Conservation (phyloP, 1,140 invertebrate species). For the Antheraea pernyi region DNA sequence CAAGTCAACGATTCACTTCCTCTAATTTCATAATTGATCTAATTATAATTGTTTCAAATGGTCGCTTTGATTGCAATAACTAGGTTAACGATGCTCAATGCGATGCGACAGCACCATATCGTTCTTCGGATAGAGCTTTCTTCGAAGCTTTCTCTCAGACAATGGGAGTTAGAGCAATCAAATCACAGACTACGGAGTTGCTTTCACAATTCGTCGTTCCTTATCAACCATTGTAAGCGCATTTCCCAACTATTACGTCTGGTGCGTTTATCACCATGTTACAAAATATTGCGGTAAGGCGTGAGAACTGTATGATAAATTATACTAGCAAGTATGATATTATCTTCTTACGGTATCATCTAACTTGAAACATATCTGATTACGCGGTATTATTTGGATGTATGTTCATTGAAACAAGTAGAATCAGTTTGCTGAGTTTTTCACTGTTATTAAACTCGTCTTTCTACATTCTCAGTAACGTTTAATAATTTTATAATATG, state of each 20-base stretch:
- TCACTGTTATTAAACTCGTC: background rate
- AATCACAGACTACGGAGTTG: background rate
- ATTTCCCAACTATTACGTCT: constrained; percentile 7
- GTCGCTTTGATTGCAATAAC: background rate
- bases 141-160: constrained; percentile 13
- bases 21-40: background rate
- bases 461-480: too few relatives aligned
- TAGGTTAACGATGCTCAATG: constrained; percentile 3
- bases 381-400: background rate
- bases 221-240: constrained; percentile 8
- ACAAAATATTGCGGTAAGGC: background rate
- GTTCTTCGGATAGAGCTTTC: constrained; percentile 12
- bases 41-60: background rate
- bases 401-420: background rate
- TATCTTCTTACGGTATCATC: background rate
- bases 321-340: background rate
- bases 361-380: constrained; percentile 1
- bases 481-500: too few relatives aligned
- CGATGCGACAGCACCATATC: background rate
- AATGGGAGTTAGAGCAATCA: constrained; percentile 4
- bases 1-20: background rate
- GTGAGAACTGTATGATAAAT: background rate
- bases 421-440: background rate
- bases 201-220: background rate
- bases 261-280: background rate